A percentile compares a stretch with the other conserved stretches of the same genome.
These are phyloP conservation scores for Cynodonichthys magdalenae DNA, from an alignment of 2,797 vertebrate species.

Conservation along the genomic window DNA sequence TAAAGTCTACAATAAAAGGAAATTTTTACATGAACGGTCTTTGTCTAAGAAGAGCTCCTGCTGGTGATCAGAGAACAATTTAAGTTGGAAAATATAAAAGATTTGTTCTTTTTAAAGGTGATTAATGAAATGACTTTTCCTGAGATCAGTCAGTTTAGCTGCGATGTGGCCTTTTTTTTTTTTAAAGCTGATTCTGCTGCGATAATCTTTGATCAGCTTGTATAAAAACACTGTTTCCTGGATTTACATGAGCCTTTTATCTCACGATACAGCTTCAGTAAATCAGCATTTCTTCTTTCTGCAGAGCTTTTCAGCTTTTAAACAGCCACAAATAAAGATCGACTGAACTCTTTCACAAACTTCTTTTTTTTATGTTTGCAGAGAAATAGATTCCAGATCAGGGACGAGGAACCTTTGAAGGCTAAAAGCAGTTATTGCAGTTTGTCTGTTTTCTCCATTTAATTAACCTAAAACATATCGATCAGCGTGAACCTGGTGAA, in stretches of 20 bases:
- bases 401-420: constrained; percentile 41
- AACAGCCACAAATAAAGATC: background rate
- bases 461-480: constrained; percentile 65
- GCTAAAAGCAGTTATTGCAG: constrained; percentile 28
- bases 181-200: constrained; percentile 14
- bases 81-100: background rate
- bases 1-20: background rate
- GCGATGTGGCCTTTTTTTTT: background rate
- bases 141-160: constrained; percentile 6
- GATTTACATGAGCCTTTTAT: background rate
- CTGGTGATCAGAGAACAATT: background rate
- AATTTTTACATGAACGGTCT: background rate
- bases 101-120: background rate
- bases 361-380: constrained; percentile 7
- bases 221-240: background rate
- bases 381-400: constrained; percentile 15
- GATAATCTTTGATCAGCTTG: background rate
- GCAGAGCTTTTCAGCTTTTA: background rate
- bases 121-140: background rate
- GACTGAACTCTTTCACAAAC: constrained; percentile 11
- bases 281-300: background rate
- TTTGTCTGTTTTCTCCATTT: constrained; percentile 32
- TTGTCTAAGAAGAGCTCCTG: constrained; percentile 6
- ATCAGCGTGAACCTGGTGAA: constrained; percentile 67
- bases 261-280: background rate